Evolutionary conservation across 2,797 vertebrate species (phyloP).

Genomic region (Alectoris magna): DNA sequence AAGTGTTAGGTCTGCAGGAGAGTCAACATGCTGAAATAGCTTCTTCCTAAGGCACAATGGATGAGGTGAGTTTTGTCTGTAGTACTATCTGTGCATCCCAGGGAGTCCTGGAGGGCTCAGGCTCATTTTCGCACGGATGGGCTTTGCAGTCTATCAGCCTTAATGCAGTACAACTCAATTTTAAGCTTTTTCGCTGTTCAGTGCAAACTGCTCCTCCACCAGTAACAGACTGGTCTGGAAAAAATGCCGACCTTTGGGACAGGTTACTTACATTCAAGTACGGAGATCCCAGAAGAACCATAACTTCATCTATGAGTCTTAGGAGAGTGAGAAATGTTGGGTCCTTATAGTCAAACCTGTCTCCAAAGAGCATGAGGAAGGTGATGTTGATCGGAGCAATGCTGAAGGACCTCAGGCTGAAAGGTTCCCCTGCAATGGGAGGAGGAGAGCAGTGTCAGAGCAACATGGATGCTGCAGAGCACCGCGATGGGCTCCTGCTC

Average conservation of each 20-base stretch:
- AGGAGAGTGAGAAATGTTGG: slow-evolving; percentile 74
- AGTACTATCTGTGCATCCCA: not conserved
- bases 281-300: slow-evolving; percentile 78
- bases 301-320: slow-evolving; percentile 79
- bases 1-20: not conserved
- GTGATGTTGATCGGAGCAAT: slow-evolving; percentile 79
- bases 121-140: not conserved
- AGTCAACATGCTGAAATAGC: not conserved
- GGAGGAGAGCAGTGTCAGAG: not conserved
- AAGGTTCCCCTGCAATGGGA: slow-evolving; percentile 67
- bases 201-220: not conserved
- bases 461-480: not conserved
- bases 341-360: slow-evolving; percentile 77
- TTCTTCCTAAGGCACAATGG: not conserved
- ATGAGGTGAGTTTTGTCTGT: not conserved
- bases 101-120: accelerated
- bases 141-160: not conserved
- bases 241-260: not conserved
- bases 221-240: not conserved
- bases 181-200: not conserved
- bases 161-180: not conserved
- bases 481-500: not conserved
- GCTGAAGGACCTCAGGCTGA: slow-evolving; percentile 72
- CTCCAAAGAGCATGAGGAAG: slow-evolving; percentile 76
- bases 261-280: slow-evolving; percentile 69